Evolutionary conservation across 2,888 invertebrate genomes (phyloP), one percentile per base, ranked within the genome.

Genomic region (Rhagophthalmus giganteus): DNA sequence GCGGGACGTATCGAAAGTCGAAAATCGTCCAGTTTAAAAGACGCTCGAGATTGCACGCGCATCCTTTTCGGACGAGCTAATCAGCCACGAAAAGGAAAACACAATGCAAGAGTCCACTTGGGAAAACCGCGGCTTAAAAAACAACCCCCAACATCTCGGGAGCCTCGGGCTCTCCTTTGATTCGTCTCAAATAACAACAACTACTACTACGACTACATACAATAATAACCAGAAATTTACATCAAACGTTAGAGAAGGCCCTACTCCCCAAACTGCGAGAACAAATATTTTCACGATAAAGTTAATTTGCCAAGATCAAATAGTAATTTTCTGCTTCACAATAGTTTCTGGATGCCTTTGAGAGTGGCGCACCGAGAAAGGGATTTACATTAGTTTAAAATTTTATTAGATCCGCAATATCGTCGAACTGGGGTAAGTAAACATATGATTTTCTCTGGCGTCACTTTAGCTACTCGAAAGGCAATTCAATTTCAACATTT

Each of bases 341-440:
- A 42, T 42, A 50, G 42, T 44, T 34, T 33, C 39, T n/a, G n/a
- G n/a, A n/a, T n/a, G 38, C 40, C 12, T 41, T 49, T 41, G 34
- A 44, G 38, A 42, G 33, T 31, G 33, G n/a, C n/a, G n/a, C n/a
- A 33, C 25, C 26, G 32, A 33, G 13, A 13, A 35, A 10, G 44
- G 44, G 41, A 50, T 50, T 50, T 50, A 51, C 51, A 45, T 51
- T 45, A 40, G 45, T 51, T 51, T 51, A 51, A 51, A 51, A 51
- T 51, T 51, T 51, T 51, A 45, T 51, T 45, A 39, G 45, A 33
- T 45, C 39, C 51, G 51, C 51, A 51, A 51, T 51, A 51, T 51
- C 44, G 34, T 27, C 45, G 39, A 51, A 45, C 39, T 51, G 34
- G 51, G 45, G 45, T 51, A 51, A 39, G 51, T 45, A 51, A 51